Evolutionary conservation across 2,113 vertebrate genomes (phyloP), one percentile per base, ranked within the genome.

Genomic region (Platysteira castanea): DNA sequence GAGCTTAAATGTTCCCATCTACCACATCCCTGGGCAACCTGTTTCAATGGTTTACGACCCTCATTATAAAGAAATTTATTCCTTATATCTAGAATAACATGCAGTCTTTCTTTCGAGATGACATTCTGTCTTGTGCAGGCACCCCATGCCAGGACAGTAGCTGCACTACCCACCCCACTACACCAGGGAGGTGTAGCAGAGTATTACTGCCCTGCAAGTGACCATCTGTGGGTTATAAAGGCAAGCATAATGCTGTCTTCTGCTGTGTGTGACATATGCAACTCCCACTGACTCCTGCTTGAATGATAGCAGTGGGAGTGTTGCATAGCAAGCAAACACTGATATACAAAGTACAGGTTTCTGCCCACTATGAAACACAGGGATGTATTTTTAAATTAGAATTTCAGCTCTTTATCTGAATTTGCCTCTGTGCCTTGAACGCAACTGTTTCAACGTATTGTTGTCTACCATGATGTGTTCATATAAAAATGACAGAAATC

Each of bases 271-370:
- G 52, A 39, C 68, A 75, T 11, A 26, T 9, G 12, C 22, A 84
- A 65, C 69, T 95, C 74, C 87, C 37, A 89, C 70, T 84, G 61
- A 49, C 22, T 93, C 65, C 50, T 64, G 18, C 24, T 21, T 81
- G 78, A 90, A 67, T 26, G 56, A 74, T 47, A 61, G 16, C 26
- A 53, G 87, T 87, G 37, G 73, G 84, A 82, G 56, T 41, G 41
- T 60, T 35, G 9, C 44, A 71, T 54, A 64, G n/a, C 56, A 89
- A 60, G 84, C 9, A 75, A 90, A 84, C 57, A 39, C 6, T 81
- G 54, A 63, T 35, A 78, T 88, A 92, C 10, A 87, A 60, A 76
- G 9, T 18, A 21, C 28, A 60, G 23, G 2, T 52, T 81, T 92
- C 23, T 52, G 5, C n/a, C 54, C 50, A 60, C 13, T n/a, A 13